Base-by-base conservation (phyloP, 2,888 invertebrate genomes). In the Peribatodes rhomboidaria region DNA sequence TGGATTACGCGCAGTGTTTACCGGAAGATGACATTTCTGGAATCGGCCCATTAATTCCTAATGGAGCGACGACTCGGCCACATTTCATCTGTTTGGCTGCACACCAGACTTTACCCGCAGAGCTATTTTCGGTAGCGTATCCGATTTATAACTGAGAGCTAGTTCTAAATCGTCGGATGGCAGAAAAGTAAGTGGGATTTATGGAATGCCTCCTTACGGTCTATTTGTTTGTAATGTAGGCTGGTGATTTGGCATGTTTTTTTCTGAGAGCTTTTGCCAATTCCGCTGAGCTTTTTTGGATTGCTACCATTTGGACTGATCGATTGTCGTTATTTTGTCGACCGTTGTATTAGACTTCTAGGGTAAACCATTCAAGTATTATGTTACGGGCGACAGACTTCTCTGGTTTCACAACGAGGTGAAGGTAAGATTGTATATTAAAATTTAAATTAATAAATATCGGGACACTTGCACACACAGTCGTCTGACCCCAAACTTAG, bases 81-180 rank as follows among this genome's bases (percentile, higher is more conserved):
- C 92, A 91, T 90, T 90, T 92, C 91, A 91, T 92, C 88, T 90
- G 89, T 90, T 92, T 90, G 92, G 89, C 90, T 87, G 84, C 83
- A 84, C 85, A 88, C 88, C 89, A 89, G 88, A 75, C 83, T 76
- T 79, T 81, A 72, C 79, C 88, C 87, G 82, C 88, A 88, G 81
- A 85, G 87, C 88, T 90, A 89, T 92, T 91, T 91, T 89, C 90
- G 81, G 85, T 35, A 49, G 47, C 47, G 85, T 86, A 87, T 86
- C 86, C 82, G 85, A 90, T 91, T 90, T 91, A 90, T 90, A 91
- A 84, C 92, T 84, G 81, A 77, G 86, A 84, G 87, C 89, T 89
- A 89, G 87, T 89, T 90, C 91, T 90, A 89, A 91, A 89, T 92
- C 88, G 88, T 82, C 86, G 88, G 87, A 86, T 86, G 84, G 83